A percentile compares a stretch with the other conserved stretches of the same genome.
Conservation (phyloP, 1,140 invertebrate genomes). For the Drosophila grimshawi region DNA sequence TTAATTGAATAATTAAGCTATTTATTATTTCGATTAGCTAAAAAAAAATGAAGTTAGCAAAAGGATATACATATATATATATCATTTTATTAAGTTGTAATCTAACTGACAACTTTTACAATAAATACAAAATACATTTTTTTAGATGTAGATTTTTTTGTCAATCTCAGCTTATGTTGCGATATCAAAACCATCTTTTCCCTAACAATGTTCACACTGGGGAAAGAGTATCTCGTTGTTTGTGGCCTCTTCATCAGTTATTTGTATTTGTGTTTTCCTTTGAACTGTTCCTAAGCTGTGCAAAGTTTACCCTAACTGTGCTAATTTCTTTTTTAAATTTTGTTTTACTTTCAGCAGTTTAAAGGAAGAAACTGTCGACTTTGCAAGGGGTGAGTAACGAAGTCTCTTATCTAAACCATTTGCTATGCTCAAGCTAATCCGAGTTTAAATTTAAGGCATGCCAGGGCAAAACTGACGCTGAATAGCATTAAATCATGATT, state of each 20-base stretch:
- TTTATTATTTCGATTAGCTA: no score
- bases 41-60: no score
- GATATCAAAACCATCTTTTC: no score
- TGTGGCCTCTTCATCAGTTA: not conserved
- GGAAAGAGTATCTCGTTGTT: not conserved
- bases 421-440: not conserved
- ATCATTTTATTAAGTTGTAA: no score
- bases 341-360: not conserved
- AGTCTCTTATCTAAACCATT: conserved; percentile 16
- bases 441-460: conserved; percentile 17
- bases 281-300: conserved; percentile 20
- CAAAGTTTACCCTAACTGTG: not conserved
- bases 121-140: no score
- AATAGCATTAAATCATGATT: conserved; percentile 31
- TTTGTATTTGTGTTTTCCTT: conserved; percentile 19
- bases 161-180: no score
- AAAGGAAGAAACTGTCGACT: not conserved
- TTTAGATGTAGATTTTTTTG: no score
- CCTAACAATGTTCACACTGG: no score
- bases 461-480: not conserved
- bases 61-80: no score
- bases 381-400: not conserved
- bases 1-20: no score
- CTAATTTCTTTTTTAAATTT: not conserved
- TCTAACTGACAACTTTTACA: no score